Base-by-base conservation (phyloP, 2,888 invertebrate genomes). In the Flabesymbios commensalis region DNA sequence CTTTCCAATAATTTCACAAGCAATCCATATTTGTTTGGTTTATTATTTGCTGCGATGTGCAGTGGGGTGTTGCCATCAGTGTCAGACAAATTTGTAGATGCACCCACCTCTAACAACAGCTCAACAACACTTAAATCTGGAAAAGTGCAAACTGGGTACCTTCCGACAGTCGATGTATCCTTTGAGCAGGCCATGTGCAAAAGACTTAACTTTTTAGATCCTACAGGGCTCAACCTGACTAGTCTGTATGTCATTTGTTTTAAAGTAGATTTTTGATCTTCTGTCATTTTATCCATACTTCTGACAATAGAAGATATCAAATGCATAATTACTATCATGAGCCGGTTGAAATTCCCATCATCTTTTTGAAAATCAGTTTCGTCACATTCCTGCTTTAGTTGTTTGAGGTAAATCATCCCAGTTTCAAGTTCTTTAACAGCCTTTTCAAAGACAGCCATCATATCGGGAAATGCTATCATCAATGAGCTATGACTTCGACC, bases 21-120 rank as follows among this genome's bases (percentile, higher is more conserved):
- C 43, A 94, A 87, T 45, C 87, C 87, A 2, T 88, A 85, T 0
- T 90, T 88, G 74, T 90, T 90, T 0, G 90, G 90, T 61, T 89
- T 88, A 82, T 89, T 87, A 45, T 75, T 75, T 65, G 91, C 92
- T 0, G 90, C 90, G 63, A 94, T 86, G 80, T 95, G 95, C 53
- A 96, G 86, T 14, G 94, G 90, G 24, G 93, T 93, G 84, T 94
- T 93, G 24, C 92, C 92, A 59, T 89, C 89, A 56, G 89, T 88
- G 83, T 96, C 95, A 1, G 87, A 83, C 0, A 89, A 89, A 82
- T 90, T 90, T 0, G 91, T 89, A 83, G 90, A 87, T 0, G 93
- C 93, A 14, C 94, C 95, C 28, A 92, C 91, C 69, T 89, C 87
- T 14, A 69, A 51, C 29, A 70, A 56, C 3, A 58, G 32, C 60